Evolutionary conservation across 1,140 invertebrate species (phyloP).

Genomic region (Papilio polytes): DNA sequence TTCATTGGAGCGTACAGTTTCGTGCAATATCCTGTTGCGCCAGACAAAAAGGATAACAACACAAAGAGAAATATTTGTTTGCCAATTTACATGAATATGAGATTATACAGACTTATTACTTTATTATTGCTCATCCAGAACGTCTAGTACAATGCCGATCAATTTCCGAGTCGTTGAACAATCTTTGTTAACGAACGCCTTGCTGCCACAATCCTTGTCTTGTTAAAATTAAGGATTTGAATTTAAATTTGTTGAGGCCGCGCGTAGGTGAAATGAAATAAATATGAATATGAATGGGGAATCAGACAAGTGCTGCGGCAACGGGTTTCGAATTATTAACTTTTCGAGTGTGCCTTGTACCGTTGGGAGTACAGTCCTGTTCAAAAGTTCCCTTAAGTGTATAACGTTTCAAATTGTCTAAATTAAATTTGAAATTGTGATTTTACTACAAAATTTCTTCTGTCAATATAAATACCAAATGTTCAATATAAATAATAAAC

Average conservation of each 20-base stretch:
- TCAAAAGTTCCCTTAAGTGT: slow-evolving; percentile 53
- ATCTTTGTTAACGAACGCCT: slow-evolving; percentile 61
- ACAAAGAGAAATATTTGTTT: slow-evolving; percentile 65
- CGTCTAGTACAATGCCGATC: slow-evolving; percentile 68
- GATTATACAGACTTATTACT: slow-evolving; percentile 72
- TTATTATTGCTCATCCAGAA: slow-evolving; percentile 71
- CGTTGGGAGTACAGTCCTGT: slow-evolving; percentile 55
- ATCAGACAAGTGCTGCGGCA: slow-evolving; percentile 70
- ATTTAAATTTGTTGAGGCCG: slow-evolving; percentile 74
- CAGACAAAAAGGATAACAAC: slow-evolving; percentile 49
- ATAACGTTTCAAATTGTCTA: slow-evolving; percentile 60
- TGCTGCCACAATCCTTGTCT: slow-evolving; percentile 63
- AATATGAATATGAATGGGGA: slow-evolving; percentile 83
- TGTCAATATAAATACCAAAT: not conserved
- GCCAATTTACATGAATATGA: slow-evolving; percentile 79
- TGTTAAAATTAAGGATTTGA: slow-evolving; percentile 80
- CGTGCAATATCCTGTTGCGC: slow-evolving; percentile 37
- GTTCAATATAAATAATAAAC: too few species aligned
- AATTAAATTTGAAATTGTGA: slow-evolving; percentile 37
- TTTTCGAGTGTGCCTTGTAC: slow-evolving; percentile 72
- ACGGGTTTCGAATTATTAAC: slow-evolving; percentile 80
- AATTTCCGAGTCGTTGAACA: slow-evolving; percentile 72
- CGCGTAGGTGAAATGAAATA: slow-evolving; percentile 81
- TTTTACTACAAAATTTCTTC: not conserved
- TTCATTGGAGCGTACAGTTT: slow-evolving; percentile 32